Evolutionary conservation across 2,888 invertebrate genomes (phyloP).

Genomic region (Noctua comes): DNA sequence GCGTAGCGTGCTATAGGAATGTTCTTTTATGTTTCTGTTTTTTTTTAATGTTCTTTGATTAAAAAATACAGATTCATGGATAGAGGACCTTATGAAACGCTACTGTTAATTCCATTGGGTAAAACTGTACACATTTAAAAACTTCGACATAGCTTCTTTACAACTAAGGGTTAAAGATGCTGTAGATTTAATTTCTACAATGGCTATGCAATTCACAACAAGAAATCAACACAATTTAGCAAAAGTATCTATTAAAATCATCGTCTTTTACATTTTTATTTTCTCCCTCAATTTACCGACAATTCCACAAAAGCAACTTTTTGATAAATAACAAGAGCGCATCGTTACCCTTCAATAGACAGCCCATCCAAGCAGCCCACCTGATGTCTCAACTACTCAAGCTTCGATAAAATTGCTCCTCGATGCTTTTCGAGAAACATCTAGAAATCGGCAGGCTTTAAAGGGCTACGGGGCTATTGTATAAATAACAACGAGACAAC

Average conservation of each 20-base stretch:
- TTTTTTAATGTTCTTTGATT: conserved; percentile 1
- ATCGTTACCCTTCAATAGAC: conserved; percentile 28
- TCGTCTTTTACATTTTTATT: neutral
- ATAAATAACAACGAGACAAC: conserved; percentile 64
- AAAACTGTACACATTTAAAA: neutral
- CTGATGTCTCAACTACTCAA: conserved; percentile 56
- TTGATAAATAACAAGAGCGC: conserved; percentile 25
- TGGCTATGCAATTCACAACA: neutral
- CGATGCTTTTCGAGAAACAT: conserved; percentile 61
- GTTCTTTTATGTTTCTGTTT: conserved; percentile 12
- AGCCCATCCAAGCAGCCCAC: conserved; percentile 28
- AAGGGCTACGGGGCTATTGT: conserved; percentile 52
- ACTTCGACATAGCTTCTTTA: neutral
- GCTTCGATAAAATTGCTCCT: conserved; percentile 64
- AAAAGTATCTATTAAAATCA: neutral
- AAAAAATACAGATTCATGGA: neutral
- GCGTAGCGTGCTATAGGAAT: conserved; percentile 30
- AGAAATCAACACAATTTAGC: neutral
- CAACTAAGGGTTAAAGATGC: neutral
- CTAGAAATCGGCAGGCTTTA: conserved; percentile 42
- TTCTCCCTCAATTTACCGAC: neutral
- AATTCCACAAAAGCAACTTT: conserved; percentile 1
- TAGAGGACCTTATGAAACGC: neutral
- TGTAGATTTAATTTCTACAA: neutral
- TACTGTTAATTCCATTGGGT: neutral